Conservation (phyloP, 2,888 invertebrate genomes). For the Horisme vitalbata region DNA sequence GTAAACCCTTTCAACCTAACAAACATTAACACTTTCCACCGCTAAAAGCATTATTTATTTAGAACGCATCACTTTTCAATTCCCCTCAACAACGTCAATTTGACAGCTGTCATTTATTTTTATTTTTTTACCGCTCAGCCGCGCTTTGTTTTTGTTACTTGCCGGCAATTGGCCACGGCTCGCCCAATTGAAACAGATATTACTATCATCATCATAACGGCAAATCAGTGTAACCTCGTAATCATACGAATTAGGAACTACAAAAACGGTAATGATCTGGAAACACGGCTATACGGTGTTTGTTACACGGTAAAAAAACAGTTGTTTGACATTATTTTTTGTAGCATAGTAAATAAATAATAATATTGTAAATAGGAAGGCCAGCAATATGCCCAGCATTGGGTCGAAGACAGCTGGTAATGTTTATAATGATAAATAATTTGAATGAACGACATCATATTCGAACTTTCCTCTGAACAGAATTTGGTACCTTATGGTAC, state of each 20-base stretch:
- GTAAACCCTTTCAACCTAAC: neutral
- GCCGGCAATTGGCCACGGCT: conserved; percentile 37
- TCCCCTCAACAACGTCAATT: conserved; percentile 20
- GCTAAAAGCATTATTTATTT: conserved; percentile 11
- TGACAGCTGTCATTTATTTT: conserved; percentile 35
- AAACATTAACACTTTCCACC: conserved; percentile 5
- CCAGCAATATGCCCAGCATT: no score
- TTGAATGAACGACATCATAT: no score
- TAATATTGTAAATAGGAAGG: no score
- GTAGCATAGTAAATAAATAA: no score
- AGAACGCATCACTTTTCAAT: conserved; percentile 16
- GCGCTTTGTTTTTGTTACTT: conserved; percentile 14
- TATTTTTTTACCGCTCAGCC: conserved; percentile 13
- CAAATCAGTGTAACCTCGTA: conserved; percentile 45
- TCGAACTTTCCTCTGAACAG: no score
- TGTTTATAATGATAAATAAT: no score
- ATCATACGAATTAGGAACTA: conserved; percentile 32
- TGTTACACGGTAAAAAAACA: neutral
- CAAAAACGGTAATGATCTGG: conserved; percentile 34
- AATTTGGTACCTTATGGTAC: no score
- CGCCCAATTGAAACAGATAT: conserved; percentile 57
- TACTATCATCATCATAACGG: conserved; percentile 43
- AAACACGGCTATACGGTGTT: conserved; percentile 26
- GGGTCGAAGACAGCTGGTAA: no score
- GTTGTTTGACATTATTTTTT: no score